phyloP scores from a whole-genome alignment of 2,797 vertebrate genomes.

The Premnoplex brunnescens region DNA sequence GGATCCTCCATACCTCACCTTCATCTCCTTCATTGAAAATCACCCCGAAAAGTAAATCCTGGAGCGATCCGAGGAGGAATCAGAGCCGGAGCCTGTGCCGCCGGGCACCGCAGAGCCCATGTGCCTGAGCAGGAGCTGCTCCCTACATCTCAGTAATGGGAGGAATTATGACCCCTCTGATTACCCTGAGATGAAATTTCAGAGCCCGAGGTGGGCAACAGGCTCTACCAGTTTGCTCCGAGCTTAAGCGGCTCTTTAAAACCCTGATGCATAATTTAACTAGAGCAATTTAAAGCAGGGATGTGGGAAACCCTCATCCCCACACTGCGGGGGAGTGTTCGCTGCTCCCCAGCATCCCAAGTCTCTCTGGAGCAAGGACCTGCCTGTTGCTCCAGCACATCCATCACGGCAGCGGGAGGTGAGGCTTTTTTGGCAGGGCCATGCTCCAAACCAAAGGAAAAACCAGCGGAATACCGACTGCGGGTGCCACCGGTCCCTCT shows the following conservation, averaged over 20 bases:
- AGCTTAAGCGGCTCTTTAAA: conserved; percentile 49
- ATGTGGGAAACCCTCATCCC: neutral
- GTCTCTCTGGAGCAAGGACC: neutral
- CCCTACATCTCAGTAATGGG: neutral
- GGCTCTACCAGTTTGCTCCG: neutral
- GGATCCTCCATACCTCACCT: neutral
- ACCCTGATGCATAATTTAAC: conserved; percentile 63
- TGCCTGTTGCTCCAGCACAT: neutral
- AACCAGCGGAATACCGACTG: accelerated
- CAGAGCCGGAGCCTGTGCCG: accelerated
- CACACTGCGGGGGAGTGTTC: accelerated
- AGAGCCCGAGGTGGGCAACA: conserved; percentile 36
- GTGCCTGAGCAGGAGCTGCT: neutral
- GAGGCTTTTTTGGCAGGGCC: neutral
- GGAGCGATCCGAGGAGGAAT: neutral
- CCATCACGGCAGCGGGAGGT: neutral
- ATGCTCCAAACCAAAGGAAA: neutral
- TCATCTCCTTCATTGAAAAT: neutral
- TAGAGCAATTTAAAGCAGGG: neutral
- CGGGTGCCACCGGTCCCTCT: accelerated
- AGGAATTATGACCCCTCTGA: neutral
- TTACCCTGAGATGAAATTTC: neutral
- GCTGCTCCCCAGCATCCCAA: neutral
- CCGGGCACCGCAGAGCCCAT: accelerated
- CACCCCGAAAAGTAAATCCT: neutral